These are phyloP conservation scores for Poeciliopsis infans DNA, from an alignment of 2,797 vertebrate species.

Conservation along the genomic window DNA sequence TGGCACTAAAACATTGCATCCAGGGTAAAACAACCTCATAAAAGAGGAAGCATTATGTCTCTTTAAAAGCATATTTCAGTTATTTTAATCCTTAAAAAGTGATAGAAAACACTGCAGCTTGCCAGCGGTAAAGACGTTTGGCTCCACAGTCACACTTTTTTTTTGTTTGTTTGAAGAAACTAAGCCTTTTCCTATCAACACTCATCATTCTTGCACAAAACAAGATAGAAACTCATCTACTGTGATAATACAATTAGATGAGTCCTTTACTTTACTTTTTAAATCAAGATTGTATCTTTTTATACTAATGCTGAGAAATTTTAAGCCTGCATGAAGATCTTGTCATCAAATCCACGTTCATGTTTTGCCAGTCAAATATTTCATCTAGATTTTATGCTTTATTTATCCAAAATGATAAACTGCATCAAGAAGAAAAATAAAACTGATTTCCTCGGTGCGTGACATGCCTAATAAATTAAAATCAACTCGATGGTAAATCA, in stretches of 20 bases:
- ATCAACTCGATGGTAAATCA: slow-evolving; percentile 51
- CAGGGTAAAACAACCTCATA: background rate
- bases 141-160: background rate
- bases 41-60: background rate
- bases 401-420: slow-evolving; percentile 39
- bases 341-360: background rate
- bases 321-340: slow-evolving; percentile 5
- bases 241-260: slow-evolving; percentile 5
- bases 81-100: background rate
- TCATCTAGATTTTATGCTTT: slow-evolving; percentile 36
- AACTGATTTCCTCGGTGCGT: slow-evolving; percentile 21
- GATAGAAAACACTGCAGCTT: background rate
- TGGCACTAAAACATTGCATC: background rate
- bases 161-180: too few species aligned
- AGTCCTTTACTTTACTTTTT: slow-evolving; percentile 5
- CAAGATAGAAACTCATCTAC: background rate
- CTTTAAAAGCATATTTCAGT: background rate
- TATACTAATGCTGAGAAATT: slow-evolving; percentile 19
- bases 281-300: background rate
- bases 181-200: background rate
- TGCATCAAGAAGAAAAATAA: slow-evolving; percentile 7
- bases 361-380: slow-evolving; percentile 9
- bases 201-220: background rate
- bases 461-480: slow-evolving; percentile 29
- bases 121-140: background rate